Conservation (phyloP, 64 coral and sea anemone genomes). For the Actinia equina region DNA sequence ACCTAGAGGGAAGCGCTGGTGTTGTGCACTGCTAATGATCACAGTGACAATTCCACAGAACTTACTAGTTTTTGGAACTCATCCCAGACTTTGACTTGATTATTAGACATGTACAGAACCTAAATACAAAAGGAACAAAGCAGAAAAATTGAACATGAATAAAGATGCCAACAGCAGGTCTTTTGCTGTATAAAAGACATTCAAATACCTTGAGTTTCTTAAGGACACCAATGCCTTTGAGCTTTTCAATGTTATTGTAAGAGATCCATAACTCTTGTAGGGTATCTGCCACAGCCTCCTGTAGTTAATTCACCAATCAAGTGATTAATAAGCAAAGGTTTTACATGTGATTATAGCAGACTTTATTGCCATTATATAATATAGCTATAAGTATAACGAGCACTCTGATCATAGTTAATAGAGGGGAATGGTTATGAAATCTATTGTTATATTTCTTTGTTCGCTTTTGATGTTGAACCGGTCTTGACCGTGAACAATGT, state of each 20-base stretch:
- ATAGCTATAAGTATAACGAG: too few species aligned
- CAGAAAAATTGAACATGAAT: too few species aligned
- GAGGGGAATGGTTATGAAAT: too few species aligned
- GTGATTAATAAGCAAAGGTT: background rate
- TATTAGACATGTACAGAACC: slow-evolving; percentile 98
- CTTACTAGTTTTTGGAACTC: slow-evolving; percentile 95
- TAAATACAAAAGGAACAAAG: slow-evolving; percentile 8
- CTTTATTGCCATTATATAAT: too few species aligned
- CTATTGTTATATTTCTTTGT: too few species aligned
- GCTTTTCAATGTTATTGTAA: slow-evolving; percentile 95
- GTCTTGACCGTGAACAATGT: too few species aligned
- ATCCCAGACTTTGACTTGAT: slow-evolving; percentile 95
- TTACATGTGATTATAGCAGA: too few species aligned
- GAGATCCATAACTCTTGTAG: slow-evolving; percentile 91
- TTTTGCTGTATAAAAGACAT: background rate
- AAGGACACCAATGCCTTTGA: slow-evolving; percentile 92
- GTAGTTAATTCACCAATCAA: background rate
- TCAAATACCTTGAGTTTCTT: slow-evolving; percentile 83
- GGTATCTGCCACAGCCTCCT: slow-evolving; percentile 97
- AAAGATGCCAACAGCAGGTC: background rate
- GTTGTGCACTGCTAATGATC: too few species aligned
- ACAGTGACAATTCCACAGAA: background rate
- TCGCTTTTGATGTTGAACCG: too few species aligned
- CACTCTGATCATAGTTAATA: too few species aligned
- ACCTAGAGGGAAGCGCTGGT: too few species aligned